Percentiles rank a stretch among this genome's conserved stretches.
phyloP scores from a whole-genome alignment of 92 coral and sea anemone genomes.

The Paramuricea clavata region DNA sequence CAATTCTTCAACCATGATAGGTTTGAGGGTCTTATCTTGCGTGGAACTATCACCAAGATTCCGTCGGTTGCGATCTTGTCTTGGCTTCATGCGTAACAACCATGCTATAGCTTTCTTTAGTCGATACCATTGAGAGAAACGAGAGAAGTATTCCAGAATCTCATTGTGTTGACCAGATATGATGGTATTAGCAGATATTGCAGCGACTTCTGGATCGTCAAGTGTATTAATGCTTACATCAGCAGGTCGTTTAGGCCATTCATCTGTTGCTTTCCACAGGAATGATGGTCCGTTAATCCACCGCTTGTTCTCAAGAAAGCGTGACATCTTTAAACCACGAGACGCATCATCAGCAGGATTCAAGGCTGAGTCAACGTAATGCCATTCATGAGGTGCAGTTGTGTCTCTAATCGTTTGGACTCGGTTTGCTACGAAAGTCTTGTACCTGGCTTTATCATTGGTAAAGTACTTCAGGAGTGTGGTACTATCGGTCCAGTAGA shows the following conservation, averaged over 20 bases:
- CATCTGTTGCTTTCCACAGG: neutral
- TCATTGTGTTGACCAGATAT: neutral
- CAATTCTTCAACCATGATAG: slow-evolving; percentile 2
- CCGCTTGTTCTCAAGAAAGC: too few relatives aligned
- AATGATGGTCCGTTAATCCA: neutral
- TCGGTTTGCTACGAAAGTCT: slow-evolving; percentile 56
- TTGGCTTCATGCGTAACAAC: too few relatives aligned
- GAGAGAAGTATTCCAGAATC: too few relatives aligned
- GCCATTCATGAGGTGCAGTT: slow-evolving; percentile 36
- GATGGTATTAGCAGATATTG: neutral
- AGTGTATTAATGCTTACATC: too few relatives aligned
- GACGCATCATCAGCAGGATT: too few relatives aligned
- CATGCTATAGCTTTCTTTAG: too few relatives aligned
- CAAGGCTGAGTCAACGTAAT: too few relatives aligned
- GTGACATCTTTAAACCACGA: too few relatives aligned
- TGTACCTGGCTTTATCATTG: slow-evolving; percentile 34
- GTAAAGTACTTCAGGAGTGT: slow-evolving; percentile 45
- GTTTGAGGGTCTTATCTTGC: neutral
- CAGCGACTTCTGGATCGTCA: too few relatives aligned
- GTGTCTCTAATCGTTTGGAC: slow-evolving; percentile 39
- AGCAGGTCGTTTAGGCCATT: neutral
- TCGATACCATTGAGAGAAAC: too few relatives aligned
- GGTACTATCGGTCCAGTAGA: too few relatives aligned
- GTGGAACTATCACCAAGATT: neutral
- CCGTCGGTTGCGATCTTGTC: too few relatives aligned